phyloP scores from a whole-genome alignment of 2,113 vertebrate genomes.

The Nanorana parkeri region DNA sequence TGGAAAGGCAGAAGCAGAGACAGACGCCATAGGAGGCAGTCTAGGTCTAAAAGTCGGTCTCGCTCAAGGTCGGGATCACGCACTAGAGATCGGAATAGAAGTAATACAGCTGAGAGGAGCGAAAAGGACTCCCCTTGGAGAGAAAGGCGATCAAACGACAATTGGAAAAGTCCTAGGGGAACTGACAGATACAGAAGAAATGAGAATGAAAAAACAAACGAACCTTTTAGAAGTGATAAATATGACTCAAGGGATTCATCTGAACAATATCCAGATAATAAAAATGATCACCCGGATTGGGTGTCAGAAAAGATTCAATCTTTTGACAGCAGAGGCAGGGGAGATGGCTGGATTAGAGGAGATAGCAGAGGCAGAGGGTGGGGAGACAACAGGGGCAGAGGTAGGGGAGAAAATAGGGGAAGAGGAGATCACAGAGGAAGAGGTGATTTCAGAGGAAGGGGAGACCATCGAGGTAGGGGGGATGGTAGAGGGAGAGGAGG shows the following conservation, averaged over 20 bases:
- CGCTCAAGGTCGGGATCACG: conserved; percentile 79
- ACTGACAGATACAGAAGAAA: conserved; percentile 75
- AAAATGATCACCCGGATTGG: conserved; percentile 88
- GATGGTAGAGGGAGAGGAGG: conserved; percentile 71
- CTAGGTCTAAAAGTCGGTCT: conserved; percentile 83
- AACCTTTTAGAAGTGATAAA: conserved; percentile 75
- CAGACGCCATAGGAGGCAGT: conserved; percentile 76
- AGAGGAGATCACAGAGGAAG: background rate
- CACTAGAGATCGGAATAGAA: conserved; percentile 76
- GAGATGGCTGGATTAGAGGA: conserved; percentile 54
- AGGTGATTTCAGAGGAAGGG: conserved; percentile 33
- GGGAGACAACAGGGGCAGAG: conserved; percentile 4
- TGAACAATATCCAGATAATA: conserved; percentile 76
- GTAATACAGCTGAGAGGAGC: conserved; percentile 74
- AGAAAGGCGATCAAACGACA: conserved; percentile 80
- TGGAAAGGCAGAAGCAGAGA: conserved; percentile 84
- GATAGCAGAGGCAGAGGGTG: conserved; percentile 3
- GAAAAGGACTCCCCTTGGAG: conserved; percentile 84
- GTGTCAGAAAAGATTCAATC: conserved; percentile 84
- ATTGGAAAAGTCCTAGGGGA: conserved; percentile 77
- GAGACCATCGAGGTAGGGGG: background rate
- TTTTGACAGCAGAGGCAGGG: conserved; percentile 75
- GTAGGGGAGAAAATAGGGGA: conserved; percentile 12
- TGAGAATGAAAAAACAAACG: conserved; percentile 74
- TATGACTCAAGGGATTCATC: conserved; percentile 68